phyloP scores from a whole-genome alignment of 2,888 invertebrate genomes.

The Mamestra brassicae region DNA sequence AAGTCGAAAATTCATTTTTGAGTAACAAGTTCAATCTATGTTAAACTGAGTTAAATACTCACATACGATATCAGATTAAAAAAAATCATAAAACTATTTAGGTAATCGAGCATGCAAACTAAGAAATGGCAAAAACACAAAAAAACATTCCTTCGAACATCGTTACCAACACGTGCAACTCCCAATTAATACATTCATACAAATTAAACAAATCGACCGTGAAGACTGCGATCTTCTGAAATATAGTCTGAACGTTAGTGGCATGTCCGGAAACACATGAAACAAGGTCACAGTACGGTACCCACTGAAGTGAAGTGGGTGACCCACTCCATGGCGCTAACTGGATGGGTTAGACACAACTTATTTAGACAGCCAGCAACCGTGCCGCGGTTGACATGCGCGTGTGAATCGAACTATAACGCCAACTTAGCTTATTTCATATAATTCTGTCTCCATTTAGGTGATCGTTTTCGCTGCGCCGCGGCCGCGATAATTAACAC shows the following conservation, averaged over 20 bases:
- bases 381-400: slow-evolving; percentile 64
- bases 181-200: slow-evolving; percentile 33
- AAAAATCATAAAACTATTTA: not conserved
- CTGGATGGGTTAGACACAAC: slow-evolving; percentile 73
- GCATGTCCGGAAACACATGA: slow-evolving; percentile 51
- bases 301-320: slow-evolving; percentile 82
- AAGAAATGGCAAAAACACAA: not conserved
- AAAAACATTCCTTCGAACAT: slow-evolving; percentile 6
- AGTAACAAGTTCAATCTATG: not conserved
- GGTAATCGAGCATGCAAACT: not conserved
- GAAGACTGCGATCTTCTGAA: slow-evolving; percentile 49
- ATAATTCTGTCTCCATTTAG: slow-evolving; percentile 20
- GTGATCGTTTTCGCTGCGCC: not conserved
- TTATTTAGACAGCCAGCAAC: slow-evolving; percentile 69
- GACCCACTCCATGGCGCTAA: slow-evolving; percentile 78
- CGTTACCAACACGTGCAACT: slow-evolving; percentile 11
- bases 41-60: not conserved
- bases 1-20: not conserved
- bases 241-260: slow-evolving; percentile 50
- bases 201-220: slow-evolving; percentile 45
- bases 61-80: not conserved
- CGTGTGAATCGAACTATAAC: slow-evolving; percentile 70
- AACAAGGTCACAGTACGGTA: slow-evolving; percentile 76
- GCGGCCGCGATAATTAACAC: slow-evolving; percentile 22
- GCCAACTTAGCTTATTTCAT: slow-evolving; percentile 47